These are phyloP conservation scores for Amphilophus citrinellus DNA, from an alignment of 2,113 vertebrate genomes.

Conservation along the genomic window DNA sequence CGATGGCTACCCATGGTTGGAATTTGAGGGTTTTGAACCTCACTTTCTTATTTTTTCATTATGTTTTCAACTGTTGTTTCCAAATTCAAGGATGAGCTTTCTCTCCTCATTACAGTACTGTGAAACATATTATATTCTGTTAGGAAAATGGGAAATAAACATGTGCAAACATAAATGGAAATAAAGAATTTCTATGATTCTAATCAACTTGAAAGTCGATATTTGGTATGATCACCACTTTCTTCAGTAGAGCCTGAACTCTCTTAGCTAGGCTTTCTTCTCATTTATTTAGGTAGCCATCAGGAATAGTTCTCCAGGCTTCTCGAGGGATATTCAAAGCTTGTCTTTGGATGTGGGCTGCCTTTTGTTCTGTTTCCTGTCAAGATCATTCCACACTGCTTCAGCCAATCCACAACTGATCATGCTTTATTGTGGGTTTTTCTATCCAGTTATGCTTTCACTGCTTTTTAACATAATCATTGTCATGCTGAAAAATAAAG, in stretches of 20 bases:
- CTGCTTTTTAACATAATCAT: neutral
- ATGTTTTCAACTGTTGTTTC: neutral
- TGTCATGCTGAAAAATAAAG: neutral
- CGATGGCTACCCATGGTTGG: neutral
- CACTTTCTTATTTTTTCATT: neutral
- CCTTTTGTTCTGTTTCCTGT: neutral
- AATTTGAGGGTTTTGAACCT: too few species aligned
- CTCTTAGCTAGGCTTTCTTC: neutral
- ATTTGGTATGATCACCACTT: neutral
- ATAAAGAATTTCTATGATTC: too few species aligned
- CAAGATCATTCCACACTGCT: neutral
- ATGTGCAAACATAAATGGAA: neutral
- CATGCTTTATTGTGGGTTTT: neutral
- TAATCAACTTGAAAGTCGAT: neutral
- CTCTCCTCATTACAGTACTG: neutral
- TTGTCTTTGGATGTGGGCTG: neutral
- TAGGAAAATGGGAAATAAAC: too few species aligned
- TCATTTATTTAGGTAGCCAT: neutral
- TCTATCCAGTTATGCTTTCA: neutral
- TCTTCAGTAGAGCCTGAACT: fast-evolving
- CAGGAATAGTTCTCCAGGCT: neutral
- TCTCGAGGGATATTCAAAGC: neutral
- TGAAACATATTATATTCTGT: neutral
- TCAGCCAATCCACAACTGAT: neutral
- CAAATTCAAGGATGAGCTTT: neutral